Evolutionary conservation across 2,797 vertebrate genomes (phyloP), one percentile per base, ranked within the genome.

Genomic region (Chaetophractus vellerosus): DNA sequence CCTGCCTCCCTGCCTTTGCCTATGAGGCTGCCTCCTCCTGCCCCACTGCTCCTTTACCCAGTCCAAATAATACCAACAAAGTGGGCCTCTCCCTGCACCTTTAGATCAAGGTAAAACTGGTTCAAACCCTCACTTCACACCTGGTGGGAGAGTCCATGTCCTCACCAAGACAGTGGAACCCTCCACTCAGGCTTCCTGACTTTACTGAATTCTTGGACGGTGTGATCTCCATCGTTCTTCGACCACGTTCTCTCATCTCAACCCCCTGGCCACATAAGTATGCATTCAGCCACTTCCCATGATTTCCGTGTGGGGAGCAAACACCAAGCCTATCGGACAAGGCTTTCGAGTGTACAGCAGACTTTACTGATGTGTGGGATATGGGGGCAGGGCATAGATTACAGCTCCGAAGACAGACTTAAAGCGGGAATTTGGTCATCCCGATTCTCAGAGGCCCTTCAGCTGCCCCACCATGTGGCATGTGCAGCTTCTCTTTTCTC

Each of bases 401-500:
- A 55, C 3, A 33, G 4, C 41, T 80, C 57, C 57, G 10, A 10
- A 4, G 0, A 38, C 5, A 3, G 18, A 16, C 45, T 76, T 61
- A 38, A 72, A 45, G 33, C 61, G 38, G 31, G 36, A 74, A 55
- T 74, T 6, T 24, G 41, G 31, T 63, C 15, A 6, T 28, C 23
- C 24, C 19, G 69, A 9, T 76, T n/a, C 69, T n/a, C 21, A 45
- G 80, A 15, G 69, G 55, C 50, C 16, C 84, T 59, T 69, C 38
- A 9, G 8, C 66, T 0, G 3, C 0, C 48, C 7, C 52, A 16
- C 7, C 24, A 5, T 16, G n/a, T 28, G 6, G 9, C 3, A 2
- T 7, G 45, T 45, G 45, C 45, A 10, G 1, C 45, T 66, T 28
- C 28, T 10, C 31, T 16, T 31, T 28, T 14, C 45, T 48, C 2